Evolutionary conservation across 2,888 invertebrate genomes (phyloP).

Genomic region (Auanema sp.): DNA sequence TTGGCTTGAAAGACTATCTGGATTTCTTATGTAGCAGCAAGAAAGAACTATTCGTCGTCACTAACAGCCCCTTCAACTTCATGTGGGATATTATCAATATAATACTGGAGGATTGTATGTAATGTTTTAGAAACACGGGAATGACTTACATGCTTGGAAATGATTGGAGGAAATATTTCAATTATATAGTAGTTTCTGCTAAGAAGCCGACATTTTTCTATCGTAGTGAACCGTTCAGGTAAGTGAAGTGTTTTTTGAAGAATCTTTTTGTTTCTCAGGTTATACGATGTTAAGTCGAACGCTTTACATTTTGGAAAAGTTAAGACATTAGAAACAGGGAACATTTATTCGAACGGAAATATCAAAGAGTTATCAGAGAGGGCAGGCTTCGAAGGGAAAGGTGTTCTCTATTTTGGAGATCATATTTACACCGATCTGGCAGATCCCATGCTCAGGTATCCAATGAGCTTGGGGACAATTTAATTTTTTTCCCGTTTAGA

Average conservation of each 20-base stretch:
- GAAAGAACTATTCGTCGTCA: constrained; percentile 90
- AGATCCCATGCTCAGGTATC: constrained; percentile 63
- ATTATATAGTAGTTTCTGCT: constrained; percentile 87
- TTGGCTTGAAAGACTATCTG: constrained; percentile 73
- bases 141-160: constrained; percentile 85
- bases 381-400: constrained; percentile 88
- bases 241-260: background rate
- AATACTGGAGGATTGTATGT: background rate
- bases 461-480: background rate
- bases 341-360: constrained; percentile 93
- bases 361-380: constrained; percentile 85
- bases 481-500: constrained; percentile 70
- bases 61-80: constrained; percentile 93
- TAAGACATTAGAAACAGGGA: constrained; percentile 80
- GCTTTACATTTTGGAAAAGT: constrained; percentile 90
- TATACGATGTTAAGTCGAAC: constrained; percentile 80
- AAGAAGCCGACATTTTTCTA: constrained; percentile 95
- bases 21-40: constrained; percentile 75
- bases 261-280: constrained; percentile 69
- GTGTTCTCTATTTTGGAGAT: constrained; percentile 94
- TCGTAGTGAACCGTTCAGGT: constrained; percentile 35
- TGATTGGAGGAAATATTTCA: constrained; percentile 87
- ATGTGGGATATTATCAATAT: constrained; percentile 70
- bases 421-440: constrained; percentile 96
- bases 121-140: constrained; percentile 78